Base-by-base conservation (phyloP, 2,113 vertebrate species). In the Archilochus colubris region DNA sequence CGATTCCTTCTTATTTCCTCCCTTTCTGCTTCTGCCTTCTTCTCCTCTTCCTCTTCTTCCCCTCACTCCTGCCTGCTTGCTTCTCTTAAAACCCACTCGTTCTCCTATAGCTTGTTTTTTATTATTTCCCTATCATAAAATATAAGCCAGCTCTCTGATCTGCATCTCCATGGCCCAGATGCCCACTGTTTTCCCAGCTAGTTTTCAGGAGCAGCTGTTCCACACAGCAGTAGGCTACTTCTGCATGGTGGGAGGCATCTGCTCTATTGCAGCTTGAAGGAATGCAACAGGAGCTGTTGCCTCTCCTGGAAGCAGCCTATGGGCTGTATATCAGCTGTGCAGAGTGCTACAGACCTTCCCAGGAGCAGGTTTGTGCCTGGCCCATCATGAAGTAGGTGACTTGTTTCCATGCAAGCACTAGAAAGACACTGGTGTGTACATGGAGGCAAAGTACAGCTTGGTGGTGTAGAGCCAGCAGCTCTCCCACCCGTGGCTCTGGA, bases 81-180 rank as follows among this genome's bases (percentile, higher is more conserved):
- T 91, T 82, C 77, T 40, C 38, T 63, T 18, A 19, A 18, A 40
- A 44, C 27, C 79, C 21, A 5, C 19, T 83, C 48, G 9, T 66
- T 70, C 33, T 82, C 12, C 33, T 16, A 5, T 55, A 36, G 44
- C 33, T 72, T 1, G 1, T 61, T 75, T 64, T 61, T 75, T 64
- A 24, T 38, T n/a, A 73, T 73, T 77, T 79, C 38, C 13, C 4
- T 7, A n/a, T 36, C 21, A 69, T 68, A 50, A 57, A 70, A 48
- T 5, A 33, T 0, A 57, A 44, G 33, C 28, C 18, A n/a, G n/a
- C 43, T 18, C 16, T 38, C n/a, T 1, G 3, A 27, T 14, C 58
- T 92, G 53, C 55, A 87, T 30, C 21, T 89, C 58, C 28, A 21
- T 1, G 5, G 36, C 36, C 30, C 67, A 33, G 43, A 20, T 87